phyloP scores from a whole-genome alignment of 2,797 vertebrate species.

The Mus minutoides region DNA sequence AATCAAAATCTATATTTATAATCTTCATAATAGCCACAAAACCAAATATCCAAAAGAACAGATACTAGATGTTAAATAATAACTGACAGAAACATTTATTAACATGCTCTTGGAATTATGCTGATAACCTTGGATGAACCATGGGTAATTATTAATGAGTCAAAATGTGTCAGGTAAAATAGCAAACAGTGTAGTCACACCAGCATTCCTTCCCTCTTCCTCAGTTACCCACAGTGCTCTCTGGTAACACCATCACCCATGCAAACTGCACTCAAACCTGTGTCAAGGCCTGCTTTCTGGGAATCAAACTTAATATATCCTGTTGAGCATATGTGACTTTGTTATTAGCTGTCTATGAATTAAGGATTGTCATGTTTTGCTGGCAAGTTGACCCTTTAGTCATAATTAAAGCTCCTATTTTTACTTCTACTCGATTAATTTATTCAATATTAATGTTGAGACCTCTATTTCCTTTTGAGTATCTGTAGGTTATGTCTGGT shows the following conservation, averaged over 20 bases:
- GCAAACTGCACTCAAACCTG: neutral
- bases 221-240: neutral
- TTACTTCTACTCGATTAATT: neutral
- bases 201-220: neutral
- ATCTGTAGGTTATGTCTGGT: neutral
- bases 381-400: neutral
- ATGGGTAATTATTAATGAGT: no score
- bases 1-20: neutral
- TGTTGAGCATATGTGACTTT: neutral
- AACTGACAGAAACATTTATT: no score
- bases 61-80: no score
- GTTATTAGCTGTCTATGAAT: neutral
- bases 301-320: neutral
- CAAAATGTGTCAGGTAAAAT: neutral
- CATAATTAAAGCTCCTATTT: neutral
- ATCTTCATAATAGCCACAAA: neutral
- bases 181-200: neutral
- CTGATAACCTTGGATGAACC: neutral
- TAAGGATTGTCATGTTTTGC: neutral
- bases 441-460: neutral
- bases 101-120: no score
- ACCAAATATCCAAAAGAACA: neutral
- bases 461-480: neutral
- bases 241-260: neutral
- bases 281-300: neutral